phyloP scores from a whole-genome alignment of 2,888 invertebrate species.

The Ligdia adustata region DNA sequence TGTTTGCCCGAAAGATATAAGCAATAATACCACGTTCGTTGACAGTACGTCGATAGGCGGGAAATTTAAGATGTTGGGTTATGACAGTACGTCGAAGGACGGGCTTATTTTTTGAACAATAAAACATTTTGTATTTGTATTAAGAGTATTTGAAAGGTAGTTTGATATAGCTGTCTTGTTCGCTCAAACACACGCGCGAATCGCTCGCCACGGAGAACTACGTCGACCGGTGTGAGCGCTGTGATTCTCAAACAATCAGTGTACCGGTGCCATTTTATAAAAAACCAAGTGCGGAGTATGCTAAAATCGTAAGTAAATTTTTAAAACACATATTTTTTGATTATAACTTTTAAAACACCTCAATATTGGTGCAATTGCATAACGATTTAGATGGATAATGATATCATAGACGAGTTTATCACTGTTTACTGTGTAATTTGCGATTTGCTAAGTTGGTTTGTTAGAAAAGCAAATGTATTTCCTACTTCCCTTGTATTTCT shows the following conservation, averaged over 20 bases:
- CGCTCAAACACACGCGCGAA: neutral
- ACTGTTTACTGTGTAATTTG: neutral
- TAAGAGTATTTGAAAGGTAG: constrained; percentile 3
- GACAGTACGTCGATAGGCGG: constrained; percentile 2
- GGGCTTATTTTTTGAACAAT: constrained; percentile 2
- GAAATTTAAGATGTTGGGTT: constrained; percentile 4
- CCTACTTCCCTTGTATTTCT: neutral
- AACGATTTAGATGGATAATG: constrained; percentile 1
- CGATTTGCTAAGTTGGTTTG: constrained; percentile 1
- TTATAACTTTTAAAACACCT: constrained; percentile 1
- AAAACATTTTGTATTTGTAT: neutral
- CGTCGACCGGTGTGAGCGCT: too few species aligned
- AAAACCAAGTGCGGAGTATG: neutral
- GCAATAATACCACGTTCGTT: constrained; percentile 3
- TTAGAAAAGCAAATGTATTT: neutral
- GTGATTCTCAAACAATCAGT: too few species aligned
- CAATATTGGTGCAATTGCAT: neutral
- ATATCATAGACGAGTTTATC: neutral
- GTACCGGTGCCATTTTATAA: neutral
- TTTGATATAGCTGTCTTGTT: constrained; percentile 1
- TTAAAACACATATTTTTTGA: neutral
- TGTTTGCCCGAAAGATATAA: too few species aligned
- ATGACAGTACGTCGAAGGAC: constrained; percentile 4
- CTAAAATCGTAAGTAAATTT: constrained; percentile 2
- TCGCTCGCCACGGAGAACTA: neutral